Percentiles rank a stretch among this genome's conserved stretches.
phyloP scores from a whole-genome alignment of 2,113 vertebrate species.

The Clupea harengus region DNA sequence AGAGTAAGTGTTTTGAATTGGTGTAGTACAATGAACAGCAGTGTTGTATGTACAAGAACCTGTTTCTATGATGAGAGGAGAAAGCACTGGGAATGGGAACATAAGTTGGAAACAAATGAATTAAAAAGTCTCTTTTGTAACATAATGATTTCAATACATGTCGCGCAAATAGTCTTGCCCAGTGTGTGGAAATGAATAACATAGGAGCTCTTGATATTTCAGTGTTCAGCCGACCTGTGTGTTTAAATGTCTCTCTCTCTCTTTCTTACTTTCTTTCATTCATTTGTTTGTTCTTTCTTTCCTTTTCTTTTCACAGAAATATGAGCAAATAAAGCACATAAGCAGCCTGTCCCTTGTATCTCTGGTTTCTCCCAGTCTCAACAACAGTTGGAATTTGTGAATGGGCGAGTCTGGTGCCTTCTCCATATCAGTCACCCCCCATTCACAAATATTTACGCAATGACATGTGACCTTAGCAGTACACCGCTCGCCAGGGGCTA shows the following conservation, averaged over 20 bases:
- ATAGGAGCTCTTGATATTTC: background rate
- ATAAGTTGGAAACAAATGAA: background rate
- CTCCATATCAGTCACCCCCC: conserved; percentile 30
- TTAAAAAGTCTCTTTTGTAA: background rate
- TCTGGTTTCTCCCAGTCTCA: conserved; percentile 3
- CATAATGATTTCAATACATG: background rate
- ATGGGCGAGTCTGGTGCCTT: conserved; percentile 27
- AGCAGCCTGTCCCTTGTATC: background rate
- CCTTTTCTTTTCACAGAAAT: background rate
- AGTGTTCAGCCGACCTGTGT: background rate
- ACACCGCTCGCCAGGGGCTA: background rate
- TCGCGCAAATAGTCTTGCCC: background rate
- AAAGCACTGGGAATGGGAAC: background rate
- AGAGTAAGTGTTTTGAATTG: background rate
- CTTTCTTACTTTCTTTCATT: background rate
- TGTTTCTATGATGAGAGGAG: background rate
- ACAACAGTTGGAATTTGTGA: conserved; percentile 34
- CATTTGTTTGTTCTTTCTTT: background rate
- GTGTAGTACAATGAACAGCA: background rate
- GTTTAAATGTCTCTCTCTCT: background rate
- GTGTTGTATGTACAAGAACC: background rate
- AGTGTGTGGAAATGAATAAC: background rate
- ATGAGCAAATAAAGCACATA: background rate
- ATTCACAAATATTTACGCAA: conserved; percentile 47
- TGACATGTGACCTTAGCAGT: conserved; percentile 31